A percentile compares a stretch with the other conserved stretches of the same genome.
phyloP scores from a whole-genome alignment of 2,797 vertebrate genomes.

The Lepilemur septentrionalis region DNA sequence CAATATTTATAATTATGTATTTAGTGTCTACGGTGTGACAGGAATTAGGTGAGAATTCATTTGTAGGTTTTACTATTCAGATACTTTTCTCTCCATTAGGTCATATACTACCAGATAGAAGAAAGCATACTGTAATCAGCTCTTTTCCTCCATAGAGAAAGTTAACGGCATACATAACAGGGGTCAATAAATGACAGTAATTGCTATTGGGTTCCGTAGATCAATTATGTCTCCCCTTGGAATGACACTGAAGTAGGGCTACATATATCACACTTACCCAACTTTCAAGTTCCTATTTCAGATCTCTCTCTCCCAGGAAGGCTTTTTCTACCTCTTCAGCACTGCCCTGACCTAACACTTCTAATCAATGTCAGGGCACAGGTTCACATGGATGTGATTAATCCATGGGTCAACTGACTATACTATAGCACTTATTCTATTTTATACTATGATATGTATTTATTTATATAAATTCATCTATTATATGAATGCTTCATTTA shows the following conservation, averaged over 20 bases:
- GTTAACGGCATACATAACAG: neutral
- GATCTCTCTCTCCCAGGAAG: neutral
- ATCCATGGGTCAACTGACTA: neutral
- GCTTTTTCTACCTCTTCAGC: neutral
- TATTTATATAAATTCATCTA: neutral
- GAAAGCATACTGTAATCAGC: neutral
- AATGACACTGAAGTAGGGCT: neutral
- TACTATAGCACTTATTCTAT: neutral
- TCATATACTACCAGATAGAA: neutral
- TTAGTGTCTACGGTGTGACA: neutral
- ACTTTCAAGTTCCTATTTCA: neutral
- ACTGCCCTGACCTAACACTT: neutral
- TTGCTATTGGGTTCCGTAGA: neutral
- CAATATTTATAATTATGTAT: neutral
- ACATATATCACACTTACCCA: neutral
- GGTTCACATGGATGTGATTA: neutral
- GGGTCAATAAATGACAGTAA: neutral
- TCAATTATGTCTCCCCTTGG: neutral
- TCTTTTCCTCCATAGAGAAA: neutral
- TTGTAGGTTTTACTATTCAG: neutral
- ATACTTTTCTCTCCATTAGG: neutral
- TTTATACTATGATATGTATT: neutral
- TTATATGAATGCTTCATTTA: neutral
- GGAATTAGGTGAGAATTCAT: neutral
- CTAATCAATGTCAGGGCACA: neutral